These are phyloP conservation scores for Rousettus madagascariensis DNA, from an alignment of 2,797 vertebrate species.

Conservation along the genomic window DNA sequence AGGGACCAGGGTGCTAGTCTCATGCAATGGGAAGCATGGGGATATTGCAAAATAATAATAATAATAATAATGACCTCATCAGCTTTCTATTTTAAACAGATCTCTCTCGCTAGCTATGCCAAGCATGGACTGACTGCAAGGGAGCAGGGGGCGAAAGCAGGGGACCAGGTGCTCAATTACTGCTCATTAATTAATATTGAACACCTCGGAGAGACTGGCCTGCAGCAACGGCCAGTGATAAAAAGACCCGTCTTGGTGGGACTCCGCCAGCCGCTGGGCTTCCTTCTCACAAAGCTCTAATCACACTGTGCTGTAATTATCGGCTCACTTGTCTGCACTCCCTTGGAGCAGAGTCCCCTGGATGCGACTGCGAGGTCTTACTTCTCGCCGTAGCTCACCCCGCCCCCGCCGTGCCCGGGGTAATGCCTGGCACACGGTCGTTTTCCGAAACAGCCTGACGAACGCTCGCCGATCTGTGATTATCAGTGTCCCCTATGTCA, in stretches of 20 bases:
- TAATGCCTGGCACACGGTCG: rapidly evolving
- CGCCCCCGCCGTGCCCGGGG: not conserved
- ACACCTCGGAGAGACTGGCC: not conserved
- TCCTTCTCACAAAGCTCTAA: not conserved
- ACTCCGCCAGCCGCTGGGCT: not conserved
- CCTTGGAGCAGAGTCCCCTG: not conserved
- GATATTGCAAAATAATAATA: too few species aligned
- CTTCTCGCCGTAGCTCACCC: rapidly evolving
- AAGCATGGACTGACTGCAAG: not conserved
- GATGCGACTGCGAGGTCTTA: not conserved
- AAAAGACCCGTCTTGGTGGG: not conserved
- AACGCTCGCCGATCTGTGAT: rapidly evolving
- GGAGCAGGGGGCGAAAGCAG: not conserved
- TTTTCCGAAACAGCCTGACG: not conserved
- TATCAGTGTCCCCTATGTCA: too few species aligned
- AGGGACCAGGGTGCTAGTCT: too few species aligned
- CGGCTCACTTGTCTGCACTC: not conserved
- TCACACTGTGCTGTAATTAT: not conserved
- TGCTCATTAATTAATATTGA: slow-evolving; percentile 12
- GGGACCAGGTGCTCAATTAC: not conserved
- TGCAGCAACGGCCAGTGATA: not conserved
- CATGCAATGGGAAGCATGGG: rapidly evolving
- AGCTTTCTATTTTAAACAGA: not conserved
- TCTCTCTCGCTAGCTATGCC: not conserved
- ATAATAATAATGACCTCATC: not conserved